Evolutionary conservation across 2,113 vertebrate species (phyloP).

Genomic region (Polypterus bichir): DNA sequence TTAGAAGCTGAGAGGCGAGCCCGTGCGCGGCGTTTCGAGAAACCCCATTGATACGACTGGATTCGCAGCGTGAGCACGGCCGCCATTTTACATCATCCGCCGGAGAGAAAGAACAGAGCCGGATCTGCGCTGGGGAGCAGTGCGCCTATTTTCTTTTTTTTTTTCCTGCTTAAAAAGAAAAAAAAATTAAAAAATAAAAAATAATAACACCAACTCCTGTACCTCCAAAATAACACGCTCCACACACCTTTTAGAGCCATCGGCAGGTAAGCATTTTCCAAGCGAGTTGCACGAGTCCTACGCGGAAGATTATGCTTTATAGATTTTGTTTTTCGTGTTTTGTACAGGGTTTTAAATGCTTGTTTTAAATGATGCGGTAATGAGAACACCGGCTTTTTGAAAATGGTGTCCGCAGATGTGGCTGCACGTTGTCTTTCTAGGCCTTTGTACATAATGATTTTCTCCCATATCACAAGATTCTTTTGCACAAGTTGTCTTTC

Average conservation of each 20-base stretch:
- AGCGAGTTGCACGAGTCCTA: conserved; percentile 20
- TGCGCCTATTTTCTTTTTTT: conserved; percentile 55
- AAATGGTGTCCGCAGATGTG: conserved; percentile 61
- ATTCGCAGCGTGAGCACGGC: conserved; percentile 72
- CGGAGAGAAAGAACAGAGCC: conserved; percentile 69
- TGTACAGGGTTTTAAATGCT: conserved; percentile 55
- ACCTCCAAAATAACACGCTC: conserved; percentile 31
- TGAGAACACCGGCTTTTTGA: conserved; percentile 41
- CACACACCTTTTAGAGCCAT: conserved; percentile 29
- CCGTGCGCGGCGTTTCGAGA: conserved; percentile 56
- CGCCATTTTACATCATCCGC: conserved; percentile 87
- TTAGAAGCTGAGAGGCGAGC: conserved; percentile 30
- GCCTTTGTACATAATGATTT: conserved; percentile 12
- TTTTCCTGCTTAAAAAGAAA: not conserved
- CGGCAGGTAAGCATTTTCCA: conserved; percentile 35
- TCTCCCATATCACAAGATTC: no score
- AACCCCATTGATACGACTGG: conserved; percentile 66
- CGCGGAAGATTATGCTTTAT: conserved; percentile 7
- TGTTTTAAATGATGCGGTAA: conserved; percentile 32
- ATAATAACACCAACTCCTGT: conserved; percentile 23
- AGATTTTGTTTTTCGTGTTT: conserved; percentile 24
- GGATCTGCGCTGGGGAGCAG: conserved; percentile 48
- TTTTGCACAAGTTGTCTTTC: no score
- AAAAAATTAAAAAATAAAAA: no score
- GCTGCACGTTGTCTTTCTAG: conserved; percentile 50